Base-by-base conservation (phyloP, 1,140 invertebrate genomes). In the Mactra quadrangularis region DNA sequence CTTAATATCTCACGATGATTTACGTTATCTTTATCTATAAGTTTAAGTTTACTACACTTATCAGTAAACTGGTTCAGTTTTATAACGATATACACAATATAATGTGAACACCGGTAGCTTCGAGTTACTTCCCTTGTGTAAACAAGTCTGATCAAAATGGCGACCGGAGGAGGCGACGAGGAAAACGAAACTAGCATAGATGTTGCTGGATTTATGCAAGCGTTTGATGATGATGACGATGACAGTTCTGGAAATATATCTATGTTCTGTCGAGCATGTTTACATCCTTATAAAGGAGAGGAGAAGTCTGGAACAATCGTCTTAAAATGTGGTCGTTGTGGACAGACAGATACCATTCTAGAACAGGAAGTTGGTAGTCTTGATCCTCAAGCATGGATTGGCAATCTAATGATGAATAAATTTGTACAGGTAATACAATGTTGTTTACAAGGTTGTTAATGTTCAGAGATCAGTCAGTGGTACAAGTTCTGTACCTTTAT, bases 261-360 rank as follows among this genome's bases (percentile, higher is more conserved):
- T 25, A 74, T 74, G 71, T 82, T 74, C 25, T 82, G 79, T 53
- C 74, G 33, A 35, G 27, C 55, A 2, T 74, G 79, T 64, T 35
- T 82, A 66, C 70, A 82, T 25, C 79, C 79, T 1, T 78, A 78
- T 31, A 66, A 33, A 35, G 75, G 75, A 7, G 60, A 66, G 64
- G 25, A 78, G 31, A 78, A 78, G 31, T 25, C 60, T 11, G 57
- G 59, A 15, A 53, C 55, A 7, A 55, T 66, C 13, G 71, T 74
- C 6, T 22, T 71, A n/a, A 19, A 60, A 25, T 82, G 78, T 45
- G 70, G 64, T 31, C 55, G 47, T 25, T 66, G 79, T 45, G 79
- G 79, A 74, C 68, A 71, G 55, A 64, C 59, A 25, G 77, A 81
- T 35, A 71, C 66, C 2, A 35, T 81, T 17, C 27, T 70, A 11